Conservation (phyloP, 2,113 vertebrate species). For the Patagioenas fasciata region DNA sequence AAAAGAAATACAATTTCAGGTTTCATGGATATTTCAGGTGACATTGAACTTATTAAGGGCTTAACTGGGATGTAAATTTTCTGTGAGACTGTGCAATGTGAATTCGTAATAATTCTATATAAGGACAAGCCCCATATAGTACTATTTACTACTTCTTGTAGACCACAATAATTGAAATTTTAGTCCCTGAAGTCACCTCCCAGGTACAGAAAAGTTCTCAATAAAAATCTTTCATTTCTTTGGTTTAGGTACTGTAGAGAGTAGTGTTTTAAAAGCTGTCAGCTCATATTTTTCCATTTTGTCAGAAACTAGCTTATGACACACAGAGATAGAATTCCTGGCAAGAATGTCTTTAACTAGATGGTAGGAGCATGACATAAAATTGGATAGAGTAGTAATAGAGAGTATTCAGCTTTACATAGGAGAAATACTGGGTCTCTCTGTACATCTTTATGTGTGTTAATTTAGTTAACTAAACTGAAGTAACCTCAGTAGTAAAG, state of each 20-base stretch:
- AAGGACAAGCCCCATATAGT: neutral
- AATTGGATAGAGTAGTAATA: neutral
- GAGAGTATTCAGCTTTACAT: neutral
- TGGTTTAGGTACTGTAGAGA: neutral
- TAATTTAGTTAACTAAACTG: neutral
- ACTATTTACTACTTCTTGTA: neutral
- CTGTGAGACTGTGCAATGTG: neutral
- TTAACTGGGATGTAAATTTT: neutral
- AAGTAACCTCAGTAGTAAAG: neutral
- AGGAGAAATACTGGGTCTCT: neutral
- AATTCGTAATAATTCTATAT: neutral
- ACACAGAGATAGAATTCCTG: neutral
- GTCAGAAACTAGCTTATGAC: neutral
- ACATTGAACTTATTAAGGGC: neutral
- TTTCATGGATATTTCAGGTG: neutral
- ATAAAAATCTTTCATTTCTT: neutral
- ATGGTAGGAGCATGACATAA: neutral
- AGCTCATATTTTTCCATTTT: neutral
- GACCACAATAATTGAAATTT: neutral
- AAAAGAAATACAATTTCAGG: neutral
- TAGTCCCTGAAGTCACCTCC: neutral
- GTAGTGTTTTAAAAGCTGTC: neutral
- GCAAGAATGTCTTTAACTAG: neutral
- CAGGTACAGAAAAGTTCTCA: neutral
- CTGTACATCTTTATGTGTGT: neutral